Percentiles rank a stretch among this genome's conserved stretches.
phyloP scores from a whole-genome alignment of 2,888 invertebrate species.

The Hylaea fasciaria region DNA sequence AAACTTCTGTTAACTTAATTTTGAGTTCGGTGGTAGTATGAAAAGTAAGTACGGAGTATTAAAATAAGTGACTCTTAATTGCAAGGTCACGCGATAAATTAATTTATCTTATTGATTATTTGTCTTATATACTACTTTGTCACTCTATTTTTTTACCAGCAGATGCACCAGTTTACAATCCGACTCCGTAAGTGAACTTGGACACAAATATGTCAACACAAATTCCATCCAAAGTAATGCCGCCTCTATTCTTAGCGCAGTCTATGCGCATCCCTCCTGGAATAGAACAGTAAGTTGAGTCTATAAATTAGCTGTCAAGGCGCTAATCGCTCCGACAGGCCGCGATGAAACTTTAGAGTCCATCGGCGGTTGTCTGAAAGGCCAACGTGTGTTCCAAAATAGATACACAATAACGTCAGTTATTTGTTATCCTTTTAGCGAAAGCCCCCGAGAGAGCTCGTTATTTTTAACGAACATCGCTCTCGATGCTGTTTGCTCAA shows the following conservation, averaged over 20 bases:
- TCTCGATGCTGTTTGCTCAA: constrained; percentile 57
- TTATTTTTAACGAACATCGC: constrained; percentile 68
- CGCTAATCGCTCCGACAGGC: constrained; percentile 83
- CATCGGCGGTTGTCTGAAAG: constrained; percentile 79
- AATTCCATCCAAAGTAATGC: constrained; percentile 41
- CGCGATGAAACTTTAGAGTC: constrained; percentile 83
- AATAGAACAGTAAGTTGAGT: constrained; percentile 83
- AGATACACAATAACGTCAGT: constrained; percentile 72
- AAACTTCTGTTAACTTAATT: no score
- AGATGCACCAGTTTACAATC: no score
- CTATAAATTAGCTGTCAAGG: constrained; percentile 84
- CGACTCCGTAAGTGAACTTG: constrained; percentile 11
- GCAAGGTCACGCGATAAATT: no score
- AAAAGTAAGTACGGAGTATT: no score
- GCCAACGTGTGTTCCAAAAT: constrained; percentile 73
- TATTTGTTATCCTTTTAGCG: constrained; percentile 78
- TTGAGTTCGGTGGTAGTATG: not conserved
- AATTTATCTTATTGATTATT: no score
- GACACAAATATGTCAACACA: constrained; percentile 25
- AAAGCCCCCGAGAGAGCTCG: constrained; percentile 57
- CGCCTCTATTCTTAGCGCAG: constrained; percentile 57
- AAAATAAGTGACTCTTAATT: no score
- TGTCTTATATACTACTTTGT: no score
- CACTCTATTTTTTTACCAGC: no score
- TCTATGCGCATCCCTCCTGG: constrained; percentile 65